These are phyloP conservation scores for Atractosteus spatula DNA, from an alignment of 2,113 vertebrate genomes.

Conservation along the genomic window DNA sequence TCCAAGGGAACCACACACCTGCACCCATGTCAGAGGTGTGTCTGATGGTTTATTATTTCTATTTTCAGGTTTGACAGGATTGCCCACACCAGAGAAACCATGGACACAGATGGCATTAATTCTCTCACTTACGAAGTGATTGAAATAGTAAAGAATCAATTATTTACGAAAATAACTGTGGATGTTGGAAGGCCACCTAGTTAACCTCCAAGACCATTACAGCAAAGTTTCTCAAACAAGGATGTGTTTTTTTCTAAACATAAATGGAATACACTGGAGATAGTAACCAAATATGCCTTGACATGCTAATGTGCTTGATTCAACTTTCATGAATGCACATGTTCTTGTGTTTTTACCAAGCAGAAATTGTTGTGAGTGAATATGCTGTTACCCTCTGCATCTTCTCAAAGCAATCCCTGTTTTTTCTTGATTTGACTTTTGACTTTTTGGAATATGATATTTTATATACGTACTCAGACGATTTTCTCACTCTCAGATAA, in stretches of 20 bases:
- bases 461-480: no score
- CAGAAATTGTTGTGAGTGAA: no score
- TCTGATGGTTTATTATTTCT: slow-evolving; percentile 5
- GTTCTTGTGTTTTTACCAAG: neutral
- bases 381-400: no score
- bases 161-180: slow-evolving; percentile 88
- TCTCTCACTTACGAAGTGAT: slow-evolving; percentile 78
- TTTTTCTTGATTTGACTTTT: no score
- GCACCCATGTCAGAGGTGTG: no score
- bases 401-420: no score
- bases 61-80: slow-evolving; percentile 83
- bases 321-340: neutral
- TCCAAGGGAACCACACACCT: no score
- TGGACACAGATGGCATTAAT: slow-evolving; percentile 85
- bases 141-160: slow-evolving; percentile 62
- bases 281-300: slow-evolving; percentile 43
- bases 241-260: neutral
- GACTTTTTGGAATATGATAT: no score
- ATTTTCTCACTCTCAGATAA: no score
- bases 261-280: slow-evolving; percentile 5
- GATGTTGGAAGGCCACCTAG: slow-evolving; percentile 75
- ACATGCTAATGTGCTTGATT: neutral
- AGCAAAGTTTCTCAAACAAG: neutral
- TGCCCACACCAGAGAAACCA: slow-evolving; percentile 86
- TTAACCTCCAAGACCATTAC: slow-evolving; percentile 23